Percentiles rank a stretch among this genome's conserved stretches.
phyloP scores from a whole-genome alignment of 2,888 invertebrate species.

The Volucella zonaria region DNA sequence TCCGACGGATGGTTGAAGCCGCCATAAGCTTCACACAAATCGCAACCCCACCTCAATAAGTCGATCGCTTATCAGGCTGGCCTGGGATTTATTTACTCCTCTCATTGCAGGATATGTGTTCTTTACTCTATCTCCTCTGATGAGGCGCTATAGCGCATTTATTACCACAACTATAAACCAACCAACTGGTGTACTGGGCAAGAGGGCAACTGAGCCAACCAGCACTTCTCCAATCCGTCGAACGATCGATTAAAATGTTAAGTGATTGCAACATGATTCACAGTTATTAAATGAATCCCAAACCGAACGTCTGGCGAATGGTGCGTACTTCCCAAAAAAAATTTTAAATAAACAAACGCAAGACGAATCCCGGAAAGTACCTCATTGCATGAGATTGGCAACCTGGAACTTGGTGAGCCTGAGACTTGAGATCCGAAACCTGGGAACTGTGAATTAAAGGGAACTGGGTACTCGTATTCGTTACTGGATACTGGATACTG shows the following conservation, averaged over 20 bases:
- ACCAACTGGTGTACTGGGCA: no score
- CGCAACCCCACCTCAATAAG: slow-evolving; percentile 66
- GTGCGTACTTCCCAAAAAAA: slow-evolving; percentile 66
- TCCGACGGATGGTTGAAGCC: slow-evolving; percentile 9
- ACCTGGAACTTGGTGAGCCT: no score
- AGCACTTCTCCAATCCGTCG: slow-evolving; percentile 38
- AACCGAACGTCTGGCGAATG: slow-evolving; percentile 29
- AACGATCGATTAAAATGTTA: slow-evolving; percentile 73
- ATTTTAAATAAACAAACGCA: slow-evolving; percentile 55
- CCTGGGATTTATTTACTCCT: slow-evolving; percentile 60
- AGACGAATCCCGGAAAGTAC: slow-evolving; percentile 58
- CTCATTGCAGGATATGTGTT: slow-evolving; percentile 59
- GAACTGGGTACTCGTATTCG: no score
- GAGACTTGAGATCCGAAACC: no score
- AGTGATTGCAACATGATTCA: slow-evolving; percentile 72
- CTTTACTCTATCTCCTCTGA: slow-evolving; percentile 32
- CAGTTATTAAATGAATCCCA: slow-evolving; percentile 70
- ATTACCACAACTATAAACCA: slow-evolving; percentile 5
- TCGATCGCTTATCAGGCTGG: slow-evolving; percentile 67
- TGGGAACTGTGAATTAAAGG: no score
- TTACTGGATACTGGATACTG: no score
- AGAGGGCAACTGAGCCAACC: slow-evolving; percentile 25
- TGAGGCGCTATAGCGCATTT: slow-evolving; percentile 66
- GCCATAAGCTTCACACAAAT: slow-evolving; percentile 33
- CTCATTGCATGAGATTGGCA: slow-evolving; percentile 14